Conservation (phyloP, 2,888 invertebrate species). For the Matsumyia berberina region DNA sequence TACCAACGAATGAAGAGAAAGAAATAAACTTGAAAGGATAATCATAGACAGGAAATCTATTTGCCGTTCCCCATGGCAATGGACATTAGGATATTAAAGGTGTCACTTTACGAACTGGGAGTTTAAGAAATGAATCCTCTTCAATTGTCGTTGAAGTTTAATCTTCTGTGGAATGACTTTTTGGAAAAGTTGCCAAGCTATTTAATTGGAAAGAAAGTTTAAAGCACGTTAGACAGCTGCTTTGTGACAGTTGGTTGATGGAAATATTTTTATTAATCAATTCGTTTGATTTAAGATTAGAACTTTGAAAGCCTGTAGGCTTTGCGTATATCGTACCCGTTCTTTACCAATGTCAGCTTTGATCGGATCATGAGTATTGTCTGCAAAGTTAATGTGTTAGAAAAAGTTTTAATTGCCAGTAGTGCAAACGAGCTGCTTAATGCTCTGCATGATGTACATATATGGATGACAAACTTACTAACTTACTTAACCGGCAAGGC, state of each 20-base stretch:
- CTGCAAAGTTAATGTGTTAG: too few species aligned
- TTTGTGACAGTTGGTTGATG: not conserved
- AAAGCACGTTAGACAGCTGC: not conserved
- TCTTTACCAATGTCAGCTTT: too few species aligned
- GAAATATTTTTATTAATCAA: not conserved
- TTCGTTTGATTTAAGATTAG: not conserved
- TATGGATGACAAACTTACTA: too few species aligned
- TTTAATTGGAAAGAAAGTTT: not conserved
- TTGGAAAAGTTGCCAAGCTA: not conserved
- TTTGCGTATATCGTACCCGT: too few species aligned
- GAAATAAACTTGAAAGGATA: not conserved
- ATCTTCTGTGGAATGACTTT: not conserved
- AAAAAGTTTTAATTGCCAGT: too few species aligned
- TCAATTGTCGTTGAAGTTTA: not conserved
- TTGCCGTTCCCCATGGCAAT: slow-evolving; percentile 4
- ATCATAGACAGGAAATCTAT: slow-evolving; percentile 11
- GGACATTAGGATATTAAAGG: slow-evolving; percentile 8
- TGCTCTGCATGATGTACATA: too few species aligned
- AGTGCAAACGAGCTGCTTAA: too few species aligned
- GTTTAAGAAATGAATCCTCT: not conserved
- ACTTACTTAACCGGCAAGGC: too few species aligned
- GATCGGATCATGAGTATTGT: too few species aligned
- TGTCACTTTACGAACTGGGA: not conserved
- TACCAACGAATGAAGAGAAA: not conserved
- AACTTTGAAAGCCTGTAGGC: too few species aligned